Base-by-base conservation (phyloP, 2,113 vertebrate species). In the Amphiprion percula region DNA sequence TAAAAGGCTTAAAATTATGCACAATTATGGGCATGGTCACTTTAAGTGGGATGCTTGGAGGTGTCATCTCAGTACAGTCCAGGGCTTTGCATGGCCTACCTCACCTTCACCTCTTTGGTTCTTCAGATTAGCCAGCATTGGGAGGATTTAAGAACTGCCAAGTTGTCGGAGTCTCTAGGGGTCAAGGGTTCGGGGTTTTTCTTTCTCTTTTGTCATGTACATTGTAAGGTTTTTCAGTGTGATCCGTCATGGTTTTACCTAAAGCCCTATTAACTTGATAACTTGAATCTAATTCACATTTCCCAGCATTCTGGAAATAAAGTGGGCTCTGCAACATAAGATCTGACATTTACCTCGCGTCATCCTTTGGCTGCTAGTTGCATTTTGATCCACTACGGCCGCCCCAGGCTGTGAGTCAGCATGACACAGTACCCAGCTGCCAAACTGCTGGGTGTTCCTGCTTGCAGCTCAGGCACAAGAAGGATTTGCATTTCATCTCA, bases 371-470 rank as follows among this genome's bases (percentile, higher is more conserved):
- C 68, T 66, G 52, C 30, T 50, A 1, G 65, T 33, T 74, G 71
- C 63, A 21, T 90, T 86, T 74, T 77, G 82, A 89, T 88, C 83
- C 63, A 62, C 78, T 63, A 62, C 47, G 63, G 59, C 28, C 10
- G 61, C 72, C 54, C 46, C 56, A 12, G 55, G 79, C 84, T 75
- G 72, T 89, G 90, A 92, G 82, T 91, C 91, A 86, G 86, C 87
- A 76, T 53, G 74, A 73, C 80, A 68, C 73, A 41, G 75, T 53
- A n/a, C 44, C 54, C 75, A 73, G 77, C 83, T 80, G 80, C 83
- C 82, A 69, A 77, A 68, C 70, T 37, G 61, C 75, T 67, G 72
- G 76, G 55, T 77, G 74, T 60, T 84, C 30, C 74, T 61, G 54
- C 59, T 37, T 55, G 54, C 68, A 56, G 68, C 83, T 79, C 62